phyloP scores from a whole-genome alignment of 2,113 vertebrate species.

The Pollachius pollachius region DNA sequence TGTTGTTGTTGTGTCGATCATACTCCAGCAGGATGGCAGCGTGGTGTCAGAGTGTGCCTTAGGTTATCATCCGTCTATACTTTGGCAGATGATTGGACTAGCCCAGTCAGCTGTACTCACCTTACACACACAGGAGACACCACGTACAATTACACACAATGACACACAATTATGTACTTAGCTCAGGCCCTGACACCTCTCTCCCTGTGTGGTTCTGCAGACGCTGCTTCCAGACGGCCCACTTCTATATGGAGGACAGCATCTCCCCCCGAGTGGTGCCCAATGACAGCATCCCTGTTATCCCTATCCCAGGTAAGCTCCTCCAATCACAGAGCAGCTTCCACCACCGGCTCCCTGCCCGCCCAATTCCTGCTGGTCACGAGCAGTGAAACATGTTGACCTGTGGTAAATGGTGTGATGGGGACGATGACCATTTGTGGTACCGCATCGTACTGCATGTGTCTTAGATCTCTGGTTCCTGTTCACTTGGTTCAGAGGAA shows the following conservation, averaged over 20 bases:
- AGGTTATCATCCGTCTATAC: constrained; percentile 12
- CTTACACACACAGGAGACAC: background rate
- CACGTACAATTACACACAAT: background rate
- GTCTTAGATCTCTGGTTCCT: too few relatives aligned
- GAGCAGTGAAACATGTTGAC: too few relatives aligned
- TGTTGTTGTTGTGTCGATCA: too few relatives aligned
- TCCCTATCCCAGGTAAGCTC: constrained; percentile 89
- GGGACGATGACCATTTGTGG: too few relatives aligned
- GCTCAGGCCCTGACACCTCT: background rate
- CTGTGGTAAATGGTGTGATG: too few relatives aligned
- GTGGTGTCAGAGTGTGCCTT: constrained; percentile 11
- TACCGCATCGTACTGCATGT: too few relatives aligned
- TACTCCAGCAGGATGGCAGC: background rate
- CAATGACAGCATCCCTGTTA: constrained; percentile 86
- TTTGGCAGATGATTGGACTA: background rate
- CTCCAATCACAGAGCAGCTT: background rate
- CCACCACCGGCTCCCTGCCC: background rate
- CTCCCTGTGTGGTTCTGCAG: constrained; percentile 62
- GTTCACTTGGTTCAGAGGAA: too few relatives aligned
- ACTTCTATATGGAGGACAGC: constrained; percentile 95
- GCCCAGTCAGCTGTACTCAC: background rate
- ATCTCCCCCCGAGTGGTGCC: constrained; percentile 85
- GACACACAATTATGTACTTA: background rate
- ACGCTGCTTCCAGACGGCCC: constrained; percentile 94
- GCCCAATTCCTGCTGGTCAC: too few relatives aligned